Conservation (phyloP, 1,140 invertebrate genomes). For the Bicyclus anynana region DNA sequence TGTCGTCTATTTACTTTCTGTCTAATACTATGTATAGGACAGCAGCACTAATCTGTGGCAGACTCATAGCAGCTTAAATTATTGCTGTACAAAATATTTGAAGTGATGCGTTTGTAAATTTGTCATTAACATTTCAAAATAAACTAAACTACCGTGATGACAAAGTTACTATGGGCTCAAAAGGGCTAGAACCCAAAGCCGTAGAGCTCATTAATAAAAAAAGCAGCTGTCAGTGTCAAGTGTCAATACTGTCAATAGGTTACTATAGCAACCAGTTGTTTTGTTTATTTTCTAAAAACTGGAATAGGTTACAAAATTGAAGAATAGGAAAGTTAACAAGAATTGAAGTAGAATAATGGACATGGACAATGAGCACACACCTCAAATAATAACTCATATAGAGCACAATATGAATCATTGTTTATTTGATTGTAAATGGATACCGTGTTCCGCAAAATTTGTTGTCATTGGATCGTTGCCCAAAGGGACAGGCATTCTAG, state of each 20-base stretch:
- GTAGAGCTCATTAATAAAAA: too few relatives aligned
- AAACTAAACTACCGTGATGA: too few relatives aligned
- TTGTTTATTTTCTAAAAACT: constrained; percentile 13
- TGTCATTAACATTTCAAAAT: too few relatives aligned
- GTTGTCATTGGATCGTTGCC: constrained; percentile 91
- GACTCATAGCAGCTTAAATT: too few relatives aligned
- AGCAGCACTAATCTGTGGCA: too few relatives aligned
- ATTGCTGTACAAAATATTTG: too few relatives aligned
- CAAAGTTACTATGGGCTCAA: too few relatives aligned
- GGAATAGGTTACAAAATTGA: neutral
- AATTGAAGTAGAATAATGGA: neutral
- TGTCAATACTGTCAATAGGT: constrained; percentile 11
- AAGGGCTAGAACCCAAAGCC: too few relatives aligned
- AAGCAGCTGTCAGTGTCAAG: too few relatives aligned
- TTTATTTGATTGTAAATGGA: constrained; percentile 95
- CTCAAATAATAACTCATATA: constrained; percentile 93
- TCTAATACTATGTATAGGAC: too few relatives aligned
- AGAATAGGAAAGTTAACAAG: neutral
- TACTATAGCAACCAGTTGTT: constrained; percentile 30
- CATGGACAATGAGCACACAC: constrained; percentile 83
- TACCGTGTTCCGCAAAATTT: constrained; percentile 95
- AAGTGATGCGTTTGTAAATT: too few relatives aligned
- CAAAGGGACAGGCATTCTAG: constrained; percentile 88
- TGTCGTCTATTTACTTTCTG: too few relatives aligned
- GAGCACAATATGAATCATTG: constrained; percentile 92